A percentile compares a stretch with the other conserved stretches of the same genome.
phyloP scores from a whole-genome alignment of 2,113 vertebrate genomes.

The Hirundichthys speculiger region DNA sequence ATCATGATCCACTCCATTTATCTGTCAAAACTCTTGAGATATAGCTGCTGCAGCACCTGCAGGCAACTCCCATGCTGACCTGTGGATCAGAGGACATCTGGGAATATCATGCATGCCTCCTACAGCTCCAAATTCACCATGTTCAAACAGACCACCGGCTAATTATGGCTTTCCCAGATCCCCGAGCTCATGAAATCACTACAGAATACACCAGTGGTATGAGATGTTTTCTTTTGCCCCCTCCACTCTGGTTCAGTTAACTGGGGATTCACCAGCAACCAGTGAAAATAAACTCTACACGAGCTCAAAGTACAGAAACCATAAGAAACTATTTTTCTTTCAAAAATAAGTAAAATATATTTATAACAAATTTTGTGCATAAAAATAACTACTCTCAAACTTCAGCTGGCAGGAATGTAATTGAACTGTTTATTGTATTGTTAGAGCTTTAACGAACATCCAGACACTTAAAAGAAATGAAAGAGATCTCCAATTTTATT shows the following conservation, averaged over 20 bases:
- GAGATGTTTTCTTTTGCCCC: slow-evolving; percentile 70
- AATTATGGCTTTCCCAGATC: slow-evolving; percentile 82
- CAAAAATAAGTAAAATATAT: slow-evolving; percentile 20
- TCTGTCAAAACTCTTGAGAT: slow-evolving; percentile 51
- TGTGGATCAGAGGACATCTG: slow-evolving; percentile 91
- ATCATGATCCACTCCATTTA: slow-evolving; percentile 31
- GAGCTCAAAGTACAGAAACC: slow-evolving; percentile 25
- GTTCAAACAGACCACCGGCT: slow-evolving; percentile 87
- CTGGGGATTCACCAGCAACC: slow-evolving; percentile 50
- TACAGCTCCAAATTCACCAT: slow-evolving; percentile 90
- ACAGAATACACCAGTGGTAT: slow-evolving; percentile 50
- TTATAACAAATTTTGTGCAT: slow-evolving; percentile 2
- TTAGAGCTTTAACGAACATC: slow-evolving; percentile 30
- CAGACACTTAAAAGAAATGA: slow-evolving; percentile 34
- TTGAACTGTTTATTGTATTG: slow-evolving; percentile 3
- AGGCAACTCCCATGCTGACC: slow-evolving; percentile 87
- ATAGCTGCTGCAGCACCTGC: slow-evolving; percentile 78
- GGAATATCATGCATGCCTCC: slow-evolving; percentile 93
- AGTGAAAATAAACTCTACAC: slow-evolving; percentile 58
- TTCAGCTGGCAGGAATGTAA: neutral
- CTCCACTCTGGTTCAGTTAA: slow-evolving; percentile 54
- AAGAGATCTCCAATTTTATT: slow-evolving; percentile 85
- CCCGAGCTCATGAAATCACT: slow-evolving; percentile 72
- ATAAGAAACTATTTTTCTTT: slow-evolving; percentile 36
- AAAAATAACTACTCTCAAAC: neutral